A percentile compares a stretch with the other conserved stretches of the same genome.
Evolutionary conservation across 2,797 vertebrate genomes (phyloP).

Genomic region (Dipus sagitta): DNA sequence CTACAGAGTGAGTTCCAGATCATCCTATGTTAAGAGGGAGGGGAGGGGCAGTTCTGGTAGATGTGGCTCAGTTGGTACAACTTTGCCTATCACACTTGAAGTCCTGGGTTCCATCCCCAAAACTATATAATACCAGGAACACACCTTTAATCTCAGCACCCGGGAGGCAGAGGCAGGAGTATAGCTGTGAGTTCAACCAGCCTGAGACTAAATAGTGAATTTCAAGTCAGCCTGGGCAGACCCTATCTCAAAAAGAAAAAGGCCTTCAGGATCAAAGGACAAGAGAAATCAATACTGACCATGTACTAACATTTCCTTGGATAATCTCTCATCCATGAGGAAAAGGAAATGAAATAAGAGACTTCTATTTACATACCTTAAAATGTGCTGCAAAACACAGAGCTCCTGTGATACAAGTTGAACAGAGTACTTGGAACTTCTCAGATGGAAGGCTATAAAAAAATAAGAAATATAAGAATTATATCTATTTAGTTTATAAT

Average conservation of each 20-base stretch:
- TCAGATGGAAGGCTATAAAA: constrained; percentile 77
- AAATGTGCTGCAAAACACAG: constrained; percentile 62
- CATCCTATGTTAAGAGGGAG: too few relatives aligned
- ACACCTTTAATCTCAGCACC: too few relatives aligned
- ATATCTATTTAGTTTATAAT: constrained; percentile 43
- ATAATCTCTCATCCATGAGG: not conserved
- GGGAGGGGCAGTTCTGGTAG: too few relatives aligned
- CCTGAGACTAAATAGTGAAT: too few relatives aligned
- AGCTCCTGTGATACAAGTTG: constrained; percentile 57
- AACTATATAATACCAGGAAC: not conserved
- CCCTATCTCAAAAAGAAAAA: not conserved
- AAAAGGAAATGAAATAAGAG: constrained; percentile 40
- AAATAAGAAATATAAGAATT: constrained; percentile 67
- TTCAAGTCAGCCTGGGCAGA: too few relatives aligned
- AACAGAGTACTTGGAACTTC: constrained; percentile 72
- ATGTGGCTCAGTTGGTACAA: too few relatives aligned
- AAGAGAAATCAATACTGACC: not conserved
- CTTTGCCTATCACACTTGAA: not conserved
- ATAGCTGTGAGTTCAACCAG: too few relatives aligned
- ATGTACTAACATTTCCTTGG: not conserved
- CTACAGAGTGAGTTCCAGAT: too few relatives aligned
- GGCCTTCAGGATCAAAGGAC: not conserved
- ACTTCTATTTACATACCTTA: constrained; percentile 78
- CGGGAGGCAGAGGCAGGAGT: too few relatives aligned
- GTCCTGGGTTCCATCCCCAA: not conserved